A percentile compares a stretch with the other conserved stretches of the same genome.
phyloP scores from a whole-genome alignment of 35 echinoderm and acorn worm species.

The Patiria miniata region DNA sequence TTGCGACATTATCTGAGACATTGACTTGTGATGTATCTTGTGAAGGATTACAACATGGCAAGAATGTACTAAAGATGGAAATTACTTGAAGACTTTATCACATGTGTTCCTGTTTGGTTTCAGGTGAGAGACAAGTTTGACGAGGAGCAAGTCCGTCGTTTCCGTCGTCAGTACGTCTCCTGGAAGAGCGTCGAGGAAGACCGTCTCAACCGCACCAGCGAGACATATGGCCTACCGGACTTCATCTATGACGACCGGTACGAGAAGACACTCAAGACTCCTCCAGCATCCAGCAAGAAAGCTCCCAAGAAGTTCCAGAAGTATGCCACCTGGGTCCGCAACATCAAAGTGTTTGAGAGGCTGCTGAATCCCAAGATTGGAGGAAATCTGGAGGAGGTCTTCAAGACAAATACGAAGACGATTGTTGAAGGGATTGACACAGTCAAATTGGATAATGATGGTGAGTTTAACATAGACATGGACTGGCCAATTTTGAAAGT shows the following conservation, averaged over 20 bases:
- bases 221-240: constrained; percentile 85
- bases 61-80: not conserved
- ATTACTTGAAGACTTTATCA: too few species aligned
- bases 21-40: too few species aligned
- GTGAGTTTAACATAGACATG: not conserved
- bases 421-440: constrained; percentile 84
- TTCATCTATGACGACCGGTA: constrained; percentile 95
- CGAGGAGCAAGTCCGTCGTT: constrained; percentile 92
- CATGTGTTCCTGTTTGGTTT: not conserved
- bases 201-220: constrained; percentile 53
- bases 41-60: too few species aligned
- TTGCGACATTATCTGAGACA: too few species aligned
- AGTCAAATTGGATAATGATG: constrained; percentile 42
- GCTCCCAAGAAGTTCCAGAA: constrained; percentile 56
- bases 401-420: constrained; percentile 30
- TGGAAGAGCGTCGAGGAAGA: constrained; percentile 92
- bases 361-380: constrained; percentile 75
- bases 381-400: constrained; percentile 43
- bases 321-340: constrained; percentile 69
- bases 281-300: constrained; percentile 7
- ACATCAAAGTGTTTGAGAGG: constrained; percentile 77
- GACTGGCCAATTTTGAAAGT: not conserved
- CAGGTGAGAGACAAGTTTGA: constrained; percentile 80
- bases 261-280: constrained; percentile 75
- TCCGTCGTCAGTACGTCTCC: constrained; percentile 89